phyloP scores from a whole-genome alignment of 2,888 invertebrate species.

The Ariolimax columbianus region DNA sequence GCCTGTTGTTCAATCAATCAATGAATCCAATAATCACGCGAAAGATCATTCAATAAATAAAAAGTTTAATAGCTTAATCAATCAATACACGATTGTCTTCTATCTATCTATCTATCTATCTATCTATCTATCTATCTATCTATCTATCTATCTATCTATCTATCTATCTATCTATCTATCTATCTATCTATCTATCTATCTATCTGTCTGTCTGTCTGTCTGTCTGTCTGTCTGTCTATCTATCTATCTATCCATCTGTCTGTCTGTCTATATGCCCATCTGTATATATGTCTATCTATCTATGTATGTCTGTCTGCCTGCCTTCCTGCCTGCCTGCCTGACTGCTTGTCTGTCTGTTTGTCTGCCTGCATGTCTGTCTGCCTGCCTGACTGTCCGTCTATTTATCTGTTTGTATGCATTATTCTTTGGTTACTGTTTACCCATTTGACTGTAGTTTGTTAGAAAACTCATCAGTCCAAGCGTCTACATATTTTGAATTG shows the following conservation, averaged over 20 bases:
- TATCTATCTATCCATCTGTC: no score
- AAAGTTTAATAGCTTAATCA: no score
- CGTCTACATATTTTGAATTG: background rate
- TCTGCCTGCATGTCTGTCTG: no score
- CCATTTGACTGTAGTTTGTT: background rate
- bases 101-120: background rate
- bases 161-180: slow-evolving; percentile 33
- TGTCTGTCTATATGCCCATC: no score
- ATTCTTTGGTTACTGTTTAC: background rate
- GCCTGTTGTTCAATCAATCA: background rate
- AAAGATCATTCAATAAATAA: no score
- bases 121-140: slow-evolving; percentile 10
- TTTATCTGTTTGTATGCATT: slow-evolving; percentile 34
- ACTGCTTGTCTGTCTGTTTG: no score
- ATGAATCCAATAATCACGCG: background rate
- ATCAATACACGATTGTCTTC: no score
- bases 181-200: no score
- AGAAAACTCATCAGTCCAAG: background rate
- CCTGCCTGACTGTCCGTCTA: no score
- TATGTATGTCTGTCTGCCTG: no score
- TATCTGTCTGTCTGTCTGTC: slow-evolving; percentile 43
- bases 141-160: slow-evolving; percentile 10
- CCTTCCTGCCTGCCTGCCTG: no score
- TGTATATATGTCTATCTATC: no score
- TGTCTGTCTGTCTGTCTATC: slow-evolving; percentile 38